Percentiles rank a stretch among this genome's conserved stretches.
Conservation (phyloP, 2,797 vertebrate genomes). For the Alectoris magna region DNA sequence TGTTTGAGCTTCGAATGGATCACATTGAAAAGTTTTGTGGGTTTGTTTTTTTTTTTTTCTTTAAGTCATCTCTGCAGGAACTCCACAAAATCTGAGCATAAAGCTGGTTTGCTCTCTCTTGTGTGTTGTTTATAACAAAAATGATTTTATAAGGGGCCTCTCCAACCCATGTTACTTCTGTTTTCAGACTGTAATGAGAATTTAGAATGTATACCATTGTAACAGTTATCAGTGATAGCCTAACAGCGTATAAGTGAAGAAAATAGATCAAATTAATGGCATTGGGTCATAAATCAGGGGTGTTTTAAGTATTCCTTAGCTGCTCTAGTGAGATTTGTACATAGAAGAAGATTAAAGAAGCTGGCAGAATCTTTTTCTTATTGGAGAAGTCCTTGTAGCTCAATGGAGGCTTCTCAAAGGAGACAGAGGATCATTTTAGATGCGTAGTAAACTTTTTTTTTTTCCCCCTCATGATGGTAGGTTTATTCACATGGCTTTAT, state of each 20-base stretch:
- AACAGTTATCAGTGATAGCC: not conserved
- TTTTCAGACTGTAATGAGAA: not conserved
- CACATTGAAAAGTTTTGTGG: too few relatives aligned
- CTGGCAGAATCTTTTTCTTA: not conserved
- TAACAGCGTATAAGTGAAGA: not conserved
- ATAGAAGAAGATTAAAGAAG: not conserved
- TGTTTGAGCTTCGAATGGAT: not conserved
- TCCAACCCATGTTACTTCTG: not conserved
- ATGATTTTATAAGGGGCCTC: not conserved
- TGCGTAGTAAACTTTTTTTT: not conserved
- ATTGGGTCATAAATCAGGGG: not conserved
- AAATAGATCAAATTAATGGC: not conserved
- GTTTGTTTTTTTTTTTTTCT: too few relatives aligned
- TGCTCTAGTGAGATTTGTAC: not conserved
- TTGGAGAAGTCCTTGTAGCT: not conserved
- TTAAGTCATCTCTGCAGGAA: not conserved
- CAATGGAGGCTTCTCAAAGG: not conserved
- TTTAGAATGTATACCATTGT: too few relatives aligned
- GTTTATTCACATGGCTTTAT: not conserved
- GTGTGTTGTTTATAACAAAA: not conserved
- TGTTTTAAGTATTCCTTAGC: not conserved
- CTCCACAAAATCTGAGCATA: accelerated
- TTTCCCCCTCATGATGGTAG: not conserved
- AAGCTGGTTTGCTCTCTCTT: not conserved
- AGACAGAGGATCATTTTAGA: not conserved